phyloP scores from a whole-genome alignment of 2,113 vertebrate genomes.

The Lophius piscatorius region DNA sequence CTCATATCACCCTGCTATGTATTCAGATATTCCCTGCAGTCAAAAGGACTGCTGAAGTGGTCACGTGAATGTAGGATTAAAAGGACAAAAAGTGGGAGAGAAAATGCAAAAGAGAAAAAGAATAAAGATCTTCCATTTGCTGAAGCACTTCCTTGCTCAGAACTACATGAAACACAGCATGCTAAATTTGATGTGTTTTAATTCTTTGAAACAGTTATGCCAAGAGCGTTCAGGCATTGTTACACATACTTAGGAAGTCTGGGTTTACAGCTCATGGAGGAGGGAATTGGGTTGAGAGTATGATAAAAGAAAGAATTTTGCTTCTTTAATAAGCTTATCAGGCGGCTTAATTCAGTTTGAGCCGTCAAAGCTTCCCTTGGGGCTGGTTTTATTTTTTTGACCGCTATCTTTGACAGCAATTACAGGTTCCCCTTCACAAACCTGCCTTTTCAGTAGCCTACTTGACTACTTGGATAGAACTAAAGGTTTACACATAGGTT shows the following conservation, averaged over 20 bases:
- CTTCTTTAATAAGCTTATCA: conserved; percentile 76
- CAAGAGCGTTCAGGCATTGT: conserved; percentile 42
- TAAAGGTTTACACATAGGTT: conserved; percentile 29
- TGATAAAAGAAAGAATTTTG: conserved; percentile 47
- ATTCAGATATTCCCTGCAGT: no score
- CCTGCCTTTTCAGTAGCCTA: conserved; percentile 60
- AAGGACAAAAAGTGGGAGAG: no score
- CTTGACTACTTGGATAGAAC: conserved; percentile 63
- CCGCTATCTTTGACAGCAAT: conserved; percentile 77
- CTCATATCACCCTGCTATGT: no score
- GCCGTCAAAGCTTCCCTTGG: conserved; percentile 64
- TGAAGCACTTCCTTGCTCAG: no score
- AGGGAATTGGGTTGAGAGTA: conserved; percentile 27
- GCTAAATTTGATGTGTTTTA: no score
- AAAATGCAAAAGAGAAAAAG: no score
- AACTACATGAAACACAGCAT: no score
- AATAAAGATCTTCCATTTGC: no score
- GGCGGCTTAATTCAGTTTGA: conserved; percentile 68
- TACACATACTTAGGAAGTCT: conserved; percentile 39
- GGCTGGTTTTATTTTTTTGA: conserved; percentile 71
- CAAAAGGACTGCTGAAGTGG: no score
- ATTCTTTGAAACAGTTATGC: conserved; percentile 40
- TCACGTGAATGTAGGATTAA: no score
- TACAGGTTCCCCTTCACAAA: conserved; percentile 72
- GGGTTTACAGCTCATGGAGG: conserved; percentile 35